phyloP scores from a whole-genome alignment of 2,797 vertebrate species.

The Pachyuromys duprasi region DNA sequence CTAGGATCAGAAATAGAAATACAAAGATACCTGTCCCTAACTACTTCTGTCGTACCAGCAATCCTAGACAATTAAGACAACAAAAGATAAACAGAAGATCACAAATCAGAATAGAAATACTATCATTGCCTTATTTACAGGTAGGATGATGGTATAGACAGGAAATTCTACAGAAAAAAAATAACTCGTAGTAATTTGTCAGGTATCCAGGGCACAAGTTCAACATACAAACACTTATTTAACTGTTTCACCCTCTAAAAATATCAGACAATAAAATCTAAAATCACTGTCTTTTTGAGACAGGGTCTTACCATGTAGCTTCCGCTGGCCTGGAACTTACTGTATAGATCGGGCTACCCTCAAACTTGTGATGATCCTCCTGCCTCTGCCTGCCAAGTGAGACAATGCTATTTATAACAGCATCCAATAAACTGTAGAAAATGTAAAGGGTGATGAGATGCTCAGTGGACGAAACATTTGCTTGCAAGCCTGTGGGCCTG shows the following conservation, averaged over 20 bases:
- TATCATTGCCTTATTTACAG: not conserved
- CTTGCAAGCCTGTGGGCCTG: not conserved
- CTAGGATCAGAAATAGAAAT: not conserved
- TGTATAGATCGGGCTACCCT: not conserved
- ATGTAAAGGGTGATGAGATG: not conserved
- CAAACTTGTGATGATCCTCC: not conserved
- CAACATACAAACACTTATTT: not conserved
- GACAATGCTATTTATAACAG: not conserved
- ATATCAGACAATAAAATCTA: not conserved
- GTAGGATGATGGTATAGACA: not conserved
- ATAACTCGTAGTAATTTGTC: not conserved
- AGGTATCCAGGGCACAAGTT: not conserved
- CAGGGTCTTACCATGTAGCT: not conserved
- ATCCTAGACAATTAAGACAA: not conserved
- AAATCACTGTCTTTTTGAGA: not conserved
- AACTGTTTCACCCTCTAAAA: not conserved
- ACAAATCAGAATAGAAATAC: not conserved
- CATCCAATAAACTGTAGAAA: not conserved
- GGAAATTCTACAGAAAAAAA: not conserved
- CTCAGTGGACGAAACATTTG: not conserved
- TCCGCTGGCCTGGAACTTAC: not conserved
- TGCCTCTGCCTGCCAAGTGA: not conserved
- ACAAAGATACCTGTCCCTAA: not conserved
- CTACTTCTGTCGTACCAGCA: not conserved
- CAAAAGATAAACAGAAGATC: not conserved